Base-by-base conservation (phyloP, 2,797 vertebrate species). In the Channallabes apus region DNA sequence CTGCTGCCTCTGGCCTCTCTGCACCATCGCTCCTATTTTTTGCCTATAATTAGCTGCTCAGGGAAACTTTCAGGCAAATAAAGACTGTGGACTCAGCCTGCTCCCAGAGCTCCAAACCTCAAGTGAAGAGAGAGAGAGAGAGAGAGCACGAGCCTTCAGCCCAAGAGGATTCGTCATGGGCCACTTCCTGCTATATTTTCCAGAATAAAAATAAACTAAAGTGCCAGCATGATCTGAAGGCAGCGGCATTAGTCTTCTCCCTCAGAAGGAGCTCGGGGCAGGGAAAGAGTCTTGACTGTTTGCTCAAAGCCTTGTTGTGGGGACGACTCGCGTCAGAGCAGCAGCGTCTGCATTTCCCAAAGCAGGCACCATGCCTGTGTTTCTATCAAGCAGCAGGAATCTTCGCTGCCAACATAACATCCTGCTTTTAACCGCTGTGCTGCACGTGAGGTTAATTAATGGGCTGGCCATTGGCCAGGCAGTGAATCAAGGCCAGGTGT, bases 401-500 rank as follows among this genome's bases (percentile, higher is more conserved):
- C 73, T 84, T 51, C 20, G 72, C 68, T 87, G 79, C 79, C 54
- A 65, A 59, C 80, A 56, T 38, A 46, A 56, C 82, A 84, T 51
- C 75, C 82, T 64, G 71, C 81, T 86, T 84, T 67, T 59, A 73
- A 68, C 81, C 87, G 90, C 84, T 84, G 75, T 81, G 68, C 85
- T 69, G 88, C 65, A 73, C 41, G 80, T 85, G 89, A 87, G 90
- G 91, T 91, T 90, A 90, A 93, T 91, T 89, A 92, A 90, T 84
- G 67, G 6, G 32, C 86, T 93, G 93, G 93, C 91, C 35, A 20
- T 9, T 17, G 38, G 90, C 92, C 92, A 94, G 82, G 88, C 80
- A 75, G 86, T 81, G 71, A 91, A 94, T 93, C 91, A 87, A 87
- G 89, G 90, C 90, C 92, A 93, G 93, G 93, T 94, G 93, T 92